These are phyloP conservation scores for Rhea pennata DNA, from an alignment of 2,113 vertebrate species.

Conservation along the genomic window DNA sequence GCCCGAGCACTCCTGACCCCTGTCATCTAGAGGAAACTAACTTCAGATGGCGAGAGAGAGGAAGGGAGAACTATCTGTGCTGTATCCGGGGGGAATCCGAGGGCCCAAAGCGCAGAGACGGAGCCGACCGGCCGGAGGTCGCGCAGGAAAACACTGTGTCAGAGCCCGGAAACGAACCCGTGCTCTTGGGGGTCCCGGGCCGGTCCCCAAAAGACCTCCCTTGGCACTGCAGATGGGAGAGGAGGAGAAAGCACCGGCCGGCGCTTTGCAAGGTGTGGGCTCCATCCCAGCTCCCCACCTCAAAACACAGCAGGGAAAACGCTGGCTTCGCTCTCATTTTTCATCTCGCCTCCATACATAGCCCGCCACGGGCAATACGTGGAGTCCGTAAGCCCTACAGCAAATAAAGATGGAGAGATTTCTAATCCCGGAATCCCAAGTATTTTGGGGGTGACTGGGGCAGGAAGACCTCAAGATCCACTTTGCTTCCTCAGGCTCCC, in stretches of 20 bases:
- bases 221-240: neutral
- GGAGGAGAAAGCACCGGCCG: rapidly evolving
- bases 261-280: rapidly evolving
- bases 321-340: neutral
- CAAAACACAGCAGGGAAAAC: neutral
- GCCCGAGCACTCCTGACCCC: neutral
- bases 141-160: rapidly evolving
- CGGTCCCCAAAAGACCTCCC: neutral
- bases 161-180: neutral
- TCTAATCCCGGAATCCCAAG: neutral
- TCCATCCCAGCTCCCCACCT: neutral
- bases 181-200: neutral
- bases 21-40: constrained; percentile 37
- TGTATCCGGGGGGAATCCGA: rapidly evolving
- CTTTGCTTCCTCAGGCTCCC: neutral
- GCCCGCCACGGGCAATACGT: rapidly evolving
- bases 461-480: neutral
- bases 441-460: neutral
- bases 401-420: neutral
- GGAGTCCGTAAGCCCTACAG: neutral
- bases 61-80: neutral
- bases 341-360: neutral
- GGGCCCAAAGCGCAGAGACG: rapidly evolving
- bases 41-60: neutral
- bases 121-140: neutral